These are phyloP conservation scores for Empis livida DNA, from an alignment of 2,888 invertebrate species.

Conservation along the genomic window DNA sequence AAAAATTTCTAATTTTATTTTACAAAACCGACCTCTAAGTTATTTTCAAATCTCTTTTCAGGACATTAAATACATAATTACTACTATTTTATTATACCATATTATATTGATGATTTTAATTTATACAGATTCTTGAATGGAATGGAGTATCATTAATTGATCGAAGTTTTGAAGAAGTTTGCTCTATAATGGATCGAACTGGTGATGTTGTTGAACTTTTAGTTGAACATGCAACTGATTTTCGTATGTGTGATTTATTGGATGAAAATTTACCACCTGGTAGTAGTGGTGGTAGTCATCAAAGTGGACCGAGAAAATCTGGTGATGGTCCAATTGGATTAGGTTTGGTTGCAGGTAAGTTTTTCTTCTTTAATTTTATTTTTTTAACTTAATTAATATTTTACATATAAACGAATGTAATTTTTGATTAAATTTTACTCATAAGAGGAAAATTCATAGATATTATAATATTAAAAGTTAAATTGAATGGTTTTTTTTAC, in stretches of 20 bases:
- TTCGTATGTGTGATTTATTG: constrained; percentile 53
- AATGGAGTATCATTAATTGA: constrained; percentile 78
- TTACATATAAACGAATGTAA: too few species aligned
- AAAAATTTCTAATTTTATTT: too few species aligned
- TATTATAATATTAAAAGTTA: neutral
- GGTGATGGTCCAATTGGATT: constrained; percentile 34
- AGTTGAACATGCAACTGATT: constrained; percentile 70
- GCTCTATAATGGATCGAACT: constrained; percentile 75
- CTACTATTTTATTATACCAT: too few species aligned
- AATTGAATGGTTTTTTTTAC: constrained; percentile 28
- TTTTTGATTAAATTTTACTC: too few species aligned
- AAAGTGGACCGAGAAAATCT: constrained; percentile 33
- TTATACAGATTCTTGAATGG: constrained; percentile 71
- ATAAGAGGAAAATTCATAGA: neutral
- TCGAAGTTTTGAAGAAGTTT: constrained; percentile 87
- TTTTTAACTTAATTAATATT: too few species aligned
- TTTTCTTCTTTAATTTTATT: neutral
- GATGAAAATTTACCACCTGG: constrained; percentile 53
- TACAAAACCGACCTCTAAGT: too few species aligned
- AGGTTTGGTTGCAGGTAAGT: constrained; percentile 35
- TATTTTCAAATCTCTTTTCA: too few species aligned
- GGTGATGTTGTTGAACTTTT: constrained; percentile 77
- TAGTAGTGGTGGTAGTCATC: constrained; percentile 25
- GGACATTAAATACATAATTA: too few species aligned
- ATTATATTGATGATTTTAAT: too few species aligned